Evolutionary conservation across 2,113 vertebrate species (phyloP).

Genomic region (Cryptotis parvus): DNA sequence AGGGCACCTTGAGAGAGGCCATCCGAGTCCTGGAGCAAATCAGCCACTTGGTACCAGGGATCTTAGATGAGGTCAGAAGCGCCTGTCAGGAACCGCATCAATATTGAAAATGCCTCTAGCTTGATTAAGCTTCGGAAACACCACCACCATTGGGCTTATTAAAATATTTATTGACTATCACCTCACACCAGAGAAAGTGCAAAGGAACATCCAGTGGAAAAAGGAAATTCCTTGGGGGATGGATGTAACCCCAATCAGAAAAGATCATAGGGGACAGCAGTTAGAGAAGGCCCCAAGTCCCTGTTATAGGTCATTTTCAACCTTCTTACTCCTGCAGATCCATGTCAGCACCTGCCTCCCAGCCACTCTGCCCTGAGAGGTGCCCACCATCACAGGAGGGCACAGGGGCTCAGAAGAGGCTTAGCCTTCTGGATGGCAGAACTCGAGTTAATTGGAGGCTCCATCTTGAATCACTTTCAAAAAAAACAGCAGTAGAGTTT

Average conservation of each 20-base stretch:
- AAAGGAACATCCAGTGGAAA: neutral
- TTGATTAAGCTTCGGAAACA: conserved; percentile 60
- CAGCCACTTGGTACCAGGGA: neutral
- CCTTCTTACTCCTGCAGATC: too few species aligned
- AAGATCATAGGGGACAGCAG: neutral
- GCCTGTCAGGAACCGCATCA: conserved; percentile 32
- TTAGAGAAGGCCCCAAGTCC: neutral
- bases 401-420: too few species aligned
- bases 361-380: too few species aligned
- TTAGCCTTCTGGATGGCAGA: too few species aligned
- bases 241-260: neutral
- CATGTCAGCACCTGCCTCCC: too few species aligned
- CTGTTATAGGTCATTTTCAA: neutral
- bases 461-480: neutral
- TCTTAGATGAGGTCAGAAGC: conserved; percentile 35
- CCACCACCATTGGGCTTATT: conserved; percentile 44
- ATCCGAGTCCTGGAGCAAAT: neutral
- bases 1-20: neutral
- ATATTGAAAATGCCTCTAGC: conserved; percentile 46
- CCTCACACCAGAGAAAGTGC: neutral
- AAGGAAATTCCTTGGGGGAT: neutral
- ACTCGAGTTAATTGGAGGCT: neutral
- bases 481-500: neutral
- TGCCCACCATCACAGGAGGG: neutral
- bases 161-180: conserved; percentile 59